These are phyloP conservation scores for Xestoiulus laeticollis DNA, from an alignment of 2,888 invertebrate species.

Conservation along the genomic window DNA sequence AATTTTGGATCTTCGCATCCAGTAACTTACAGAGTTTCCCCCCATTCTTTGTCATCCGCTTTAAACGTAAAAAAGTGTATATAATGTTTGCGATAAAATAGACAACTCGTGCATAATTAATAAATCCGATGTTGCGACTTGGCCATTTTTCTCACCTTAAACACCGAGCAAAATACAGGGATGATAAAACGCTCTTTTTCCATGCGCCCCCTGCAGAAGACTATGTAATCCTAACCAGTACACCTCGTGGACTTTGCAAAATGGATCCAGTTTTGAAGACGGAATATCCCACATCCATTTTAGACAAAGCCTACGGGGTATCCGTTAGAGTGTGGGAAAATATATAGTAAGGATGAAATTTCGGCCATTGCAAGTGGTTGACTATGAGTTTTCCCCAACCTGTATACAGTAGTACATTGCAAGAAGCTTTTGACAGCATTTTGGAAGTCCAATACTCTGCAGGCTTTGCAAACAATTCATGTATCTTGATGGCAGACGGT, in stretches of 20 bases:
- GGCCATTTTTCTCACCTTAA: constrained; percentile 11
- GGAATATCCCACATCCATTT: background rate
- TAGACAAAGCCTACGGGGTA: background rate
- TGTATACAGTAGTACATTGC: too few species aligned
- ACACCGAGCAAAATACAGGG: background rate
- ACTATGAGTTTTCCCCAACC: background rate
- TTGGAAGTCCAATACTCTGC: too few species aligned
- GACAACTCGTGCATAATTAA: background rate
- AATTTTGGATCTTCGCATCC: background rate
- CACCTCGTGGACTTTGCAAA: background rate
- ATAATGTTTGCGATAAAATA: constrained; percentile 4
- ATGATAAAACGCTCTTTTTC: constrained; percentile 1
- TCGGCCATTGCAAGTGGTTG: background rate
- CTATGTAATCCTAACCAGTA: too few species aligned
- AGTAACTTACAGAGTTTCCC: background rate
- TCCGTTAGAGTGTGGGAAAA: background rate
- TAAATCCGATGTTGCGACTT: background rate
- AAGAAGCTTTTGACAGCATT: too few species aligned
- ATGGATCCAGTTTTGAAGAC: background rate
- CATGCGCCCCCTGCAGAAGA: background rate
- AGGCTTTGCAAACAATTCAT: background rate
- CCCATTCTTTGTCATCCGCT: constrained; percentile 1
- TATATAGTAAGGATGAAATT: constrained; percentile 11
- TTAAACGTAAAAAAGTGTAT: background rate
- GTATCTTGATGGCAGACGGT: background rate